These are phyloP conservation scores for Mellivora capensis DNA, from an alignment of 2,113 vertebrate genomes.

Conservation along the genomic window DNA sequence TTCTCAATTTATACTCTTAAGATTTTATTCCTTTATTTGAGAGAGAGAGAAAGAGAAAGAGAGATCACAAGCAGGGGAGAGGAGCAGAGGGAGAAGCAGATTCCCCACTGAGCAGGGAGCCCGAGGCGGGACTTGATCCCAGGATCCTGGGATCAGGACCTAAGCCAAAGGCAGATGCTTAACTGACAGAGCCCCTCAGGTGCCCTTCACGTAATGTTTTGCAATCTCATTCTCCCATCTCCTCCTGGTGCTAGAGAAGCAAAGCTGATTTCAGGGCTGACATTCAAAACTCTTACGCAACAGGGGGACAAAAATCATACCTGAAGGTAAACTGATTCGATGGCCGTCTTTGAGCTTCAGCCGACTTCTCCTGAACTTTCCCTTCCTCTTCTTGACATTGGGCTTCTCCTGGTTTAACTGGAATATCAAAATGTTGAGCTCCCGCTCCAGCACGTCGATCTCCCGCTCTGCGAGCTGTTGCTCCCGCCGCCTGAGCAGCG, in stretches of 20 bases:
- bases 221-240: neutral
- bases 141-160: neutral
- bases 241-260: too few relatives aligned
- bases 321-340: slow-evolving; percentile 96
- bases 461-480: slow-evolving; percentile 94
- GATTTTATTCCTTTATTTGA: too few relatives aligned
- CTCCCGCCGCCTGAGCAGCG: slow-evolving; percentile 91
- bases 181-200: neutral
- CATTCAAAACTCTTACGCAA: neutral
- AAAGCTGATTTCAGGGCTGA: rapidly evolving
- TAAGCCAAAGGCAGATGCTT: neutral
- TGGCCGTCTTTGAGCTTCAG: slow-evolving; percentile 95
- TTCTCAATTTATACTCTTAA: too few relatives aligned
- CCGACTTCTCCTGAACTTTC: slow-evolving; percentile 93
- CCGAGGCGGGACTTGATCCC: neutral
- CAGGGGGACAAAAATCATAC: slow-evolving; percentile 72
- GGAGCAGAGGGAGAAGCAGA: neutral
- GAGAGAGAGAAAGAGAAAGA: too few relatives aligned
- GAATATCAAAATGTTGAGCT: slow-evolving; percentile 96
- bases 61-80: neutral
- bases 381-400: slow-evolving; percentile 95
- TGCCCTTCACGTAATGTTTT: neutral
- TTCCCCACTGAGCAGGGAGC: neutral
- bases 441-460: slow-evolving; percentile 95
- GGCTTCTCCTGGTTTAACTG: slow-evolving; percentile 97